phyloP scores from a whole-genome alignment of 1,140 invertebrate species.

The Wasmannia auropunctata region DNA sequence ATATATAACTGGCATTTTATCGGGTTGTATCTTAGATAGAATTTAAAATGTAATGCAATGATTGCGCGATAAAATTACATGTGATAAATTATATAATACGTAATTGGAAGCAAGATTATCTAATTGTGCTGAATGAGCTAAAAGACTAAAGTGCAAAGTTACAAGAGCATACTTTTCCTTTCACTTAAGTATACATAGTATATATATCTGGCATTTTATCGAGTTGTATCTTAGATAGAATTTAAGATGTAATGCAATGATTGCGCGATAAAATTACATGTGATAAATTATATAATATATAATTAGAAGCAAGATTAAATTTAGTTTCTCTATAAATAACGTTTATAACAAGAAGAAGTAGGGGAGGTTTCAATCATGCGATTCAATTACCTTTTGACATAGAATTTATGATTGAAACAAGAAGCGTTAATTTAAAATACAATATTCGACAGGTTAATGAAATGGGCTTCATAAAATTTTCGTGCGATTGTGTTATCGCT shows the following conservation, averaged over 20 bases:
- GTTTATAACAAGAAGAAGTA: not conserved
- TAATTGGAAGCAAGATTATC: not conserved
- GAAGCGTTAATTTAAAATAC: not conserved
- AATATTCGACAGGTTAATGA: not conserved
- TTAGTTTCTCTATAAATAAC: not conserved
- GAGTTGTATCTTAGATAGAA: not conserved
- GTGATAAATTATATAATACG: not conserved
- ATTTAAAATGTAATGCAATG: not conserved
- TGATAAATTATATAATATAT: constrained; percentile 1
- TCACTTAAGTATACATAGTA: not conserved
- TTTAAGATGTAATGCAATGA: not conserved
- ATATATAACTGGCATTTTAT: constrained; percentile 7
- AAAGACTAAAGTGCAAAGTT: not conserved
- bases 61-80: not conserved
- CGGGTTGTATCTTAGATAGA: not conserved
- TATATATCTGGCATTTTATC: constrained; percentile 4
- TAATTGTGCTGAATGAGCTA: not conserved
- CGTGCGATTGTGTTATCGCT: not conserved
- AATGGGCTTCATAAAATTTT: not conserved
- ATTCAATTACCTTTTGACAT: not conserved
- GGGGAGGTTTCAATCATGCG: not conserved
- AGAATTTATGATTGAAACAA: not conserved
- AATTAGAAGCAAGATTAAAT: not conserved
- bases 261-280: not conserved
- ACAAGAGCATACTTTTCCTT: constrained; percentile 13